These are phyloP conservation scores for Hofmannophila pseudospretella DNA, from an alignment of 2,888 invertebrate genomes.

Conservation along the genomic window DNA sequence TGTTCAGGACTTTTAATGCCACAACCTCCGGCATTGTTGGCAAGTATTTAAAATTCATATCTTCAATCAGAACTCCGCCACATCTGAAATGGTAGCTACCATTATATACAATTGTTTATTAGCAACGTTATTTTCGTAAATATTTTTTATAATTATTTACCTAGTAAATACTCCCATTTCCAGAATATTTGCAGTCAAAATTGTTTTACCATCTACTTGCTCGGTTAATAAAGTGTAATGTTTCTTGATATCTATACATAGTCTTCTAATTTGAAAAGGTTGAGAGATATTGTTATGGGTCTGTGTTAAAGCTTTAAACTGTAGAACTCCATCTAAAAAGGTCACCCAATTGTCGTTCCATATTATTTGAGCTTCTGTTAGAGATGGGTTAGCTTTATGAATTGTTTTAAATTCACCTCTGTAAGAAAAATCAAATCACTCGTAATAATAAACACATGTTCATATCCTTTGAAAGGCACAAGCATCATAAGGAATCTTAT, in stretches of 20 bases:
- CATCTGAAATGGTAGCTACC: conserved; percentile 34
- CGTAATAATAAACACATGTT: not conserved
- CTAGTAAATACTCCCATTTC: conserved; percentile 24
- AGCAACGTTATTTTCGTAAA: too few species aligned
- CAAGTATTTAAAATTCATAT: conserved; percentile 28
- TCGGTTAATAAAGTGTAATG: conserved; percentile 15
- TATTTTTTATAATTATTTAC: conserved; percentile 23
- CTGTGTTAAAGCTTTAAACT: conserved; percentile 82
- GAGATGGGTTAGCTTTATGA: conserved; percentile 22
- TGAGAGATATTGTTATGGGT: conserved; percentile 78
- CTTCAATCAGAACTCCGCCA: conserved; percentile 38
- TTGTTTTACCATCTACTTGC: conserved; percentile 10
- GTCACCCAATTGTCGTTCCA: conserved; percentile 90
- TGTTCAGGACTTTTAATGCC: conserved; percentile 23
- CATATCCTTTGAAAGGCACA: too few species aligned
- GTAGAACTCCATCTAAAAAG: conserved; percentile 90
- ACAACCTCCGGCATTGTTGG: conserved; percentile 17
- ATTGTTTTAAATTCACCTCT: conserved; percentile 45
- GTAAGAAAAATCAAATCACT: not conserved
- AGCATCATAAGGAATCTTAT: not conserved
- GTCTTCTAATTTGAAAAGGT: conserved; percentile 64
- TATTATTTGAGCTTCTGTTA: conserved; percentile 46
- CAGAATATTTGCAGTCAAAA: conserved; percentile 23
- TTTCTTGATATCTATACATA: conserved; percentile 31
- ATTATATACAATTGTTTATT: too few species aligned